phyloP scores from a whole-genome alignment of 2,797 vertebrate species.

The Hoplostethus atlanticus region DNA sequence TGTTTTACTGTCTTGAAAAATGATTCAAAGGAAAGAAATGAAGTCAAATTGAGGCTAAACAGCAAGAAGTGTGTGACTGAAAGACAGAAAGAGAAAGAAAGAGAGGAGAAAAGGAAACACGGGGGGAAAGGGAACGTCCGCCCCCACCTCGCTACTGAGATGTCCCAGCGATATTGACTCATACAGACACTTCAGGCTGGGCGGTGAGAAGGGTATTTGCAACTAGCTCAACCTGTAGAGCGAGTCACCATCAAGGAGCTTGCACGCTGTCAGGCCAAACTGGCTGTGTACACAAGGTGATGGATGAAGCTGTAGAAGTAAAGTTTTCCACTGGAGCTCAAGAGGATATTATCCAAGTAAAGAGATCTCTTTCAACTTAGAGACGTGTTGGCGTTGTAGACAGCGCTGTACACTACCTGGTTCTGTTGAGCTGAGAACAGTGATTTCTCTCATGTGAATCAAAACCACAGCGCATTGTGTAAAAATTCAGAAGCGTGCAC shows the following conservation, averaged over 20 bases:
- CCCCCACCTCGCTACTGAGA: conserved; percentile 27
- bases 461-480: not conserved
- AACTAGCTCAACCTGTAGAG: conserved; percentile 54
- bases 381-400: not conserved
- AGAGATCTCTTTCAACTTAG: not conserved
- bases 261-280: not conserved
- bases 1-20: conserved; percentile 33
- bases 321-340: not conserved
- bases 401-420: not conserved
- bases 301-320: not conserved
- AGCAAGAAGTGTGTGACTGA: not conserved
- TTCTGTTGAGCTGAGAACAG: not conserved
- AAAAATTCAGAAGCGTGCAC: not conserved
- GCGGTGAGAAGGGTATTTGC: conserved; percentile 11
- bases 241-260: conserved; percentile 8
- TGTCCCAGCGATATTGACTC: conserved; percentile 27
- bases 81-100: conserved; percentile 1
- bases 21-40: not conserved
- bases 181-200: not conserved
- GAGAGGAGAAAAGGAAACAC: too few species aligned
- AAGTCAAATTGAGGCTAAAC: conserved; percentile 14
- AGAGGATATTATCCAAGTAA: not conserved
- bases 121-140: not conserved
- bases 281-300: not conserved
- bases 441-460: not conserved